phyloP scores from a whole-genome alignment of 2,113 vertebrate species.

The Nansenia antarctica region DNA sequence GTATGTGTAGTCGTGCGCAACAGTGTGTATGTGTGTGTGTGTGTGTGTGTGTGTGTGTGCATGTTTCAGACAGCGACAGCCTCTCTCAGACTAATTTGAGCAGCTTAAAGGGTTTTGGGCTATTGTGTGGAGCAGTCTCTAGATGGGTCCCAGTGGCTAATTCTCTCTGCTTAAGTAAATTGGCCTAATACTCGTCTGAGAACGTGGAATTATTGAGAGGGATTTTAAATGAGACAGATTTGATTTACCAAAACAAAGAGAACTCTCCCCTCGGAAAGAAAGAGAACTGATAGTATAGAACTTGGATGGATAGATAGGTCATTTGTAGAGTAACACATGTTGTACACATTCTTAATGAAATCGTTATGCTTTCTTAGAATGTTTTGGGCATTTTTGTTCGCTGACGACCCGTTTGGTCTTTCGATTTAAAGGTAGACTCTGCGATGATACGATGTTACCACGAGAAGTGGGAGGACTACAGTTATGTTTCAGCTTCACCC shows the following conservation, averaged over 20 bases:
- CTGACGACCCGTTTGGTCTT: too few species aligned
- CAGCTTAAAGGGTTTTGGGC: conserved; percentile 57
- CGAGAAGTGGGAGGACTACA: too few species aligned
- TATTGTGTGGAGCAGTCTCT: conserved; percentile 21
- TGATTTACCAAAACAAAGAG: conserved; percentile 53
- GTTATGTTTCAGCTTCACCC: too few species aligned
- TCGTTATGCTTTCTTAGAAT: neutral
- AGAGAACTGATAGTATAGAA: neutral
- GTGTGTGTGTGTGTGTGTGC: conserved; percentile 8
- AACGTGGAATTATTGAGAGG: conserved; percentile 46
- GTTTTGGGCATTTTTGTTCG: too few species aligned
- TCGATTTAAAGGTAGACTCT: too few species aligned
- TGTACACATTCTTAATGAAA: neutral
- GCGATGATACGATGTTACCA: too few species aligned
- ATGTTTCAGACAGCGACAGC: conserved; percentile 50
- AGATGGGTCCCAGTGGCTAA: conserved; percentile 52
- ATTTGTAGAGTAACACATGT: too few species aligned
- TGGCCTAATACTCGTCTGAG: conserved; percentile 61
- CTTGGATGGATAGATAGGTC: neutral
- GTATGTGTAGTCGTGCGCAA: neutral
- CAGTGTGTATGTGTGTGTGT: neutral
- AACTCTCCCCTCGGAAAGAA: conserved; percentile 33
- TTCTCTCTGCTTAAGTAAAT: conserved; percentile 64
- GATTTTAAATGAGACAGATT: conserved; percentile 43
- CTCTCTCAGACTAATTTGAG: conserved; percentile 59